These are phyloP conservation scores for Clupea harengus DNA, from an alignment of 2,113 vertebrate genomes.

Conservation along the genomic window DNA sequence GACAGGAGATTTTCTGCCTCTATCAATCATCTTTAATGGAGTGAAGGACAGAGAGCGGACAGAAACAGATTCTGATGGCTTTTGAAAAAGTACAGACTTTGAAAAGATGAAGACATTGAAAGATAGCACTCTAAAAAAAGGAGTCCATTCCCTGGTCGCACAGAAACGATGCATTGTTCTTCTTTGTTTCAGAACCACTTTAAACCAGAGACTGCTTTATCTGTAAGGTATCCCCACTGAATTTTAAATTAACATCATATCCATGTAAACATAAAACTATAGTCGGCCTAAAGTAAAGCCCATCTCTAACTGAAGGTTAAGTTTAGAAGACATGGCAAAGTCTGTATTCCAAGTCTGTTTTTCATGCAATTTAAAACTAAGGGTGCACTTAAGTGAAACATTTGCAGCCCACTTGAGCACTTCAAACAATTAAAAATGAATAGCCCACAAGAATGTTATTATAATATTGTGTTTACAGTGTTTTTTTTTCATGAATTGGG, in stretches of 20 bases:
- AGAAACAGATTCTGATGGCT: conserved; percentile 72
- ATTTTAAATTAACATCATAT: background rate
- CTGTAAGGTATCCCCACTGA: background rate
- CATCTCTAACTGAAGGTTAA: background rate
- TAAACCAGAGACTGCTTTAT: background rate
- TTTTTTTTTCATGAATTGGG: no score
- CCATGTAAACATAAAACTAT: background rate
- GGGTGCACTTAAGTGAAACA: background rate
- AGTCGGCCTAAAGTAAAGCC: background rate
- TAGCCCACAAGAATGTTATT: no score
- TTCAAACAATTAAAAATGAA: background rate
- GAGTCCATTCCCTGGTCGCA: background rate
- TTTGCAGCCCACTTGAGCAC: background rate
- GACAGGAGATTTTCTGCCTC: conserved; percentile 61
- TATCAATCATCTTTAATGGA: conserved; percentile 78
- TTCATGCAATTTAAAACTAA: background rate
- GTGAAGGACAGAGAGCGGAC: conserved; percentile 68
- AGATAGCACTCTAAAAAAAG: conserved; percentile 31
- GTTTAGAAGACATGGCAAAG: background rate
- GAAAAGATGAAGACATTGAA: conserved; percentile 38
- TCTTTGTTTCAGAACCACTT: background rate
- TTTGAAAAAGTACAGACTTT: conserved; percentile 39
- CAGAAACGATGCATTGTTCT: background rate
- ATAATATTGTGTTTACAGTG: no score
- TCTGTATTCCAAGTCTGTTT: background rate